Evolutionary conservation across 2,888 invertebrate species (phyloP).

Genomic region (Eupithecia pulchellata): DNA sequence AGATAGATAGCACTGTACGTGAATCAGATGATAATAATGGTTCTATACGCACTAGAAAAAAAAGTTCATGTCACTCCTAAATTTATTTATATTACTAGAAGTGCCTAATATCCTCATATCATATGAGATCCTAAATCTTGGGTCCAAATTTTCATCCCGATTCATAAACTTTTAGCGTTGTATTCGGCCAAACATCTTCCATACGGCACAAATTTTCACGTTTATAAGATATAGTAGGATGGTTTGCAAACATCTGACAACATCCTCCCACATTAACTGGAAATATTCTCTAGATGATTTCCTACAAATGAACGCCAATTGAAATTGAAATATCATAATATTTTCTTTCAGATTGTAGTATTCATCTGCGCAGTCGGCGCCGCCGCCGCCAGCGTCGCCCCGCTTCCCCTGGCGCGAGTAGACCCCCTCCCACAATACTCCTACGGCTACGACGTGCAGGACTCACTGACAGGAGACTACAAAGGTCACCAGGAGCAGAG

Average conservation of each 20-base stretch:
- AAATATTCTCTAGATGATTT: neutral
- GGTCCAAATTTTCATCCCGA: too few species aligned
- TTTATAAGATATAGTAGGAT: too few species aligned
- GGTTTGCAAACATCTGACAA: too few species aligned
- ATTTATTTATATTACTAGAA: too few species aligned
- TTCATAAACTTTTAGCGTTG: too few species aligned
- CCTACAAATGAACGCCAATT: too few species aligned
- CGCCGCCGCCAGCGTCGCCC: constrained; percentile 70
- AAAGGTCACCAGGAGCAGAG: constrained; percentile 85
- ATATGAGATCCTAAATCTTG: too few species aligned
- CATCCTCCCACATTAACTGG: too few species aligned
- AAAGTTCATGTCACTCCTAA: too few species aligned
- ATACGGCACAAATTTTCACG: too few species aligned
- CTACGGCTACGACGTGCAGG: constrained; percentile 85
- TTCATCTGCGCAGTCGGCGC: constrained; percentile 75
- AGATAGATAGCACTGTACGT: constrained; percentile 1
- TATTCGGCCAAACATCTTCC: too few species aligned
- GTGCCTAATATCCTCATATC: too few species aligned
- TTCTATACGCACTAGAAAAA: neutral
- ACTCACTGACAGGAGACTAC: constrained; percentile 85
- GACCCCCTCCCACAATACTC: constrained; percentile 84
- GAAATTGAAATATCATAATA: neutral
- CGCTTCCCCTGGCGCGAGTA: constrained; percentile 67
- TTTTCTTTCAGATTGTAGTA: constrained; percentile 77
- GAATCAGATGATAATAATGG: constrained; percentile 20